Evolutionary conservation across 2,888 invertebrate species (phyloP), one percentile per base, ranked within the genome.

Genomic region (Pristionchus fissidentatus): DNA sequence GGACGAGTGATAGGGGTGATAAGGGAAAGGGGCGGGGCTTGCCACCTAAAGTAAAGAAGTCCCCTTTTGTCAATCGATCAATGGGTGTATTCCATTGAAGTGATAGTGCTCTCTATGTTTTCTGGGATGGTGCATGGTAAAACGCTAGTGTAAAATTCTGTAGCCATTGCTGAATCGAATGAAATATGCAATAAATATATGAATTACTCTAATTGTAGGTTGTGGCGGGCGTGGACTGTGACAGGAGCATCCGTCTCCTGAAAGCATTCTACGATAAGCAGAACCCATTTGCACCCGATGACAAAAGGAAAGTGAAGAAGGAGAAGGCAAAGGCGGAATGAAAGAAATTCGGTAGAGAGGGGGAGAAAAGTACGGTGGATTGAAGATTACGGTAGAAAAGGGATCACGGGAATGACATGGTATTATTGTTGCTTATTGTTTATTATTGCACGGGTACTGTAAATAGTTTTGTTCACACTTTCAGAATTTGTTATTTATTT

Each of bases 221-320:
- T 15, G 84, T 91, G 22, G 95, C 95, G 41, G 96, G 96, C 77
- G 93, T 96, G 38, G 94, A 95, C 90, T 95, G 95, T 7, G 95
- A 95, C 35, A 95, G 96, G 92, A 97, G 98, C 38, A 95, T 99
- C 95, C 93, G 94, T 62, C 94, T 99, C 89, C 94, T 99, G 10
- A 97, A 97, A 93, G 94, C 95, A 87, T 99, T 99, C 94, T 99
- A 99, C 93, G 96, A 96, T 93, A 97, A 97, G 52, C 95, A 95
- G 89, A 99, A 99, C 94, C 97, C 97, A 0, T 89, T 88, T 84
- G 90, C 92, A 10, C 91, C 91, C 10, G 85, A 85, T n/a, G 90
- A 91, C 22, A 92, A 91, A 81, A 84, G 90, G 78, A 90, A 90
- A 84, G 85, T 84, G 26, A 89, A 88, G 84, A 85, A 89, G 82